A percentile compares a stretch with the other conserved stretches of the same genome.
Evolutionary conservation across 2,113 vertebrate genomes (phyloP).

Genomic region (Sclerurus mexicanus): DNA sequence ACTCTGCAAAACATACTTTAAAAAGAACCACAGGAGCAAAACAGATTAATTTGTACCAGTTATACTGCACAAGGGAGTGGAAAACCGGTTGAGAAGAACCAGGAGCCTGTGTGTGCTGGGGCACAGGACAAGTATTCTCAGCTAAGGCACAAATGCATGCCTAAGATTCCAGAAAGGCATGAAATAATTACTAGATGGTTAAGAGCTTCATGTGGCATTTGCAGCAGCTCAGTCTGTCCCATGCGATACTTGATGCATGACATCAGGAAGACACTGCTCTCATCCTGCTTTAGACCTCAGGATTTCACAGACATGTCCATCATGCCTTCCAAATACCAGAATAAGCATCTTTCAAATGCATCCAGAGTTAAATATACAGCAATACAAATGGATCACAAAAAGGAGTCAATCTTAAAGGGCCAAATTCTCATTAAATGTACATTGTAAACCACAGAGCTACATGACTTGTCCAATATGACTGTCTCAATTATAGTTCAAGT

Average conservation of each 20-base stretch:
- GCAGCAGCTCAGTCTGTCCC: constrained; percentile 30
- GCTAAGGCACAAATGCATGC: background rate
- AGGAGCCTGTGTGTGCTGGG: background rate
- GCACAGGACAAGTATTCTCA: background rate
- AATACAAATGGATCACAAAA: background rate
- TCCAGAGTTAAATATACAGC: background rate
- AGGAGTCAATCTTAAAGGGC: background rate
- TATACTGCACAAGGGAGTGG: background rate
- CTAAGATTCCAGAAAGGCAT: constrained; percentile 7
- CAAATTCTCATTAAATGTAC: background rate
- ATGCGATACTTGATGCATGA: constrained; percentile 28
- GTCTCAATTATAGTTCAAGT: background rate
- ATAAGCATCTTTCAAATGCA: background rate
- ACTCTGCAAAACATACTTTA: background rate
- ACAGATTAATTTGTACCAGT: background rate
- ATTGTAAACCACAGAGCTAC: background rate
- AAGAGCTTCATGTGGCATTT: constrained; percentile 37
- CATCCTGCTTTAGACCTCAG: background rate
- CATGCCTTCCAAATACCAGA: background rate
- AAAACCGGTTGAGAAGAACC: background rate
- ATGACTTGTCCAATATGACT: background rate
- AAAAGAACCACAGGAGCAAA: background rate
- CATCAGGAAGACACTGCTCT: constrained; percentile 8
- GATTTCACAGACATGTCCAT: background rate
- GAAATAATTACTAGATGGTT: constrained; percentile 13